Conservation (phyloP, 2,113 vertebrate genomes). For the Muntiacus muntjak region DNA sequence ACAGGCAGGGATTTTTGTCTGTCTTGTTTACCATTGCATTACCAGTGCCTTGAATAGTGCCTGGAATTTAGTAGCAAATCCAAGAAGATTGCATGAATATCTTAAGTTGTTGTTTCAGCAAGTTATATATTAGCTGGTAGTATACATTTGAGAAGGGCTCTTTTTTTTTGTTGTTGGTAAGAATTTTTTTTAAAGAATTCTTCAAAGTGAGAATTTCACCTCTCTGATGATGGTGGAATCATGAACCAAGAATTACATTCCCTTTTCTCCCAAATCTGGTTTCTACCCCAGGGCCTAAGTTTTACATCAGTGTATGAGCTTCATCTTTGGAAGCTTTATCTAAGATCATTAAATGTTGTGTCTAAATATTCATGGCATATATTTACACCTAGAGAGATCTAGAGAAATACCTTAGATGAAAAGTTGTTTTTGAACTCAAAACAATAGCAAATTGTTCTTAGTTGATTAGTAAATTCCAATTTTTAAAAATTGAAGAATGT, state of each 20-base stretch:
- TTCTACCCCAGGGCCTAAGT: neutral
- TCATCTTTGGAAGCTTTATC: neutral
- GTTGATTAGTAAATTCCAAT: neutral
- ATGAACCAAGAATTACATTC: neutral
- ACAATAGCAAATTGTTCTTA: neutral
- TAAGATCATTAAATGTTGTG: neutral
- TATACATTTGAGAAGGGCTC: neutral
- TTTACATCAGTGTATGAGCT: neutral
- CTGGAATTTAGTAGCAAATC: neutral
- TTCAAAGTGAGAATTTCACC: neutral
- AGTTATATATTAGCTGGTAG: neutral
- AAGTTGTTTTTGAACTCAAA: conserved; percentile 13
- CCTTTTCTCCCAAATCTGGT: neutral
- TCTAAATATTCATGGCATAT: neutral
- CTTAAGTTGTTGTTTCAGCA: neutral
- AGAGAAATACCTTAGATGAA: neutral
- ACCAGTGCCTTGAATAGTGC: neutral
- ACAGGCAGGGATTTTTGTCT: neutral
- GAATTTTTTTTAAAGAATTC: neutral
- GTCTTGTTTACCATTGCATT: neutral
- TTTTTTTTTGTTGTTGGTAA: neutral
- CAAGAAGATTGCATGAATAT: neutral
- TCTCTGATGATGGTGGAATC: neutral
- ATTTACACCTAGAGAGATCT: neutral
- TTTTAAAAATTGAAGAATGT: neutral